Conservation (phyloP, 2,113 vertebrate species). For the Pangasianodon hypophthalmus region DNA sequence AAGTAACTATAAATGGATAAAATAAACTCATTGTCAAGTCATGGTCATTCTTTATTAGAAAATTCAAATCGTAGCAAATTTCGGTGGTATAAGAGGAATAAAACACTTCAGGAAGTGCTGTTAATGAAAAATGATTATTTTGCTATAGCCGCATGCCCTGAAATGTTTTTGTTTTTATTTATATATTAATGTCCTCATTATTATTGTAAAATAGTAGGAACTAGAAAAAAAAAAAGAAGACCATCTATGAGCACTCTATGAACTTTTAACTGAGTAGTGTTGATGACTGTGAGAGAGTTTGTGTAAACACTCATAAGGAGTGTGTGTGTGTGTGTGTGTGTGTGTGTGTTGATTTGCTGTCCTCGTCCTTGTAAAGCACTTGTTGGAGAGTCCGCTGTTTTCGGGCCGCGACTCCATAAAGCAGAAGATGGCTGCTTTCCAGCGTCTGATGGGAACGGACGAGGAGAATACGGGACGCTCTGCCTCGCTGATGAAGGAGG, state of each 20-base stretch:
- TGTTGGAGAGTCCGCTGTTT: conserved; percentile 61
- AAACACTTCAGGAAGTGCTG: background rate
- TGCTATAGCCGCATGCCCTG: background rate
- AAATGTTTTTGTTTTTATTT: background rate
- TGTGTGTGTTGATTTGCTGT: conserved; percentile 43
- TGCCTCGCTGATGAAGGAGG: conserved; percentile 45
- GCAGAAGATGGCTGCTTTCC: conserved; percentile 77
- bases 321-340: background rate
- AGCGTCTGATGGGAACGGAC: conserved; percentile 69
- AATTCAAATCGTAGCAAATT: too few species aligned
- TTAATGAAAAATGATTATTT: background rate
- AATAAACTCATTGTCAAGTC: too few species aligned
- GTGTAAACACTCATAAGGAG: too few species aligned
- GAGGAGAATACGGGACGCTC: conserved; percentile 59
- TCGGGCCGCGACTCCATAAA: conserved; percentile 67
- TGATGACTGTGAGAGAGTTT: background rate
- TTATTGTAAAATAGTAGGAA: background rate
- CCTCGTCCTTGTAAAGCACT: conserved; percentile 59
- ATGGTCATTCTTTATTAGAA: too few species aligned
- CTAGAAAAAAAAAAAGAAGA: background rate
- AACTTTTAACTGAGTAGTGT: background rate
- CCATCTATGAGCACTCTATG: background rate
- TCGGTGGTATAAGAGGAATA: background rate
- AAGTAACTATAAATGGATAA: too few species aligned
- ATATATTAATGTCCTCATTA: background rate